These are phyloP conservation scores for Melanocharis versteri DNA, from an alignment of 2,113 vertebrate genomes.

Conservation along the genomic window DNA sequence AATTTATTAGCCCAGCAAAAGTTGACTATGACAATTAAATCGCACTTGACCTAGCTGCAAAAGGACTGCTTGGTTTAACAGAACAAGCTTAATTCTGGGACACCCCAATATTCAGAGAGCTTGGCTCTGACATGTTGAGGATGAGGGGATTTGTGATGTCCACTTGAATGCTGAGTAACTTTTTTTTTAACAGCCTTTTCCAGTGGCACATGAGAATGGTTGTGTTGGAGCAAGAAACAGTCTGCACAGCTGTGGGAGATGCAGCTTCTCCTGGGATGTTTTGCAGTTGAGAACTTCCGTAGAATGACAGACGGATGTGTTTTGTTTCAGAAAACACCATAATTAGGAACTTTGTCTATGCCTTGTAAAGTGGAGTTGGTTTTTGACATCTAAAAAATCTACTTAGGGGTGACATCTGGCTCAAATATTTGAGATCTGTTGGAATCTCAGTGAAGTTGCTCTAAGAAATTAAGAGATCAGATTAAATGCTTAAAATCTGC, in stretches of 20 bases:
- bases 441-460: neutral
- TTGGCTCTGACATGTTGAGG: neutral
- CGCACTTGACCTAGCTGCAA: neutral
- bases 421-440: neutral
- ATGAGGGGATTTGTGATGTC: neutral
- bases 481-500: neutral
- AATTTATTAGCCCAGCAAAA: slow-evolving; percentile 23
- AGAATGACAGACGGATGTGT: neutral
- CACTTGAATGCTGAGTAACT: neutral
- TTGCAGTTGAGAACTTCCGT: neutral
- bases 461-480: neutral
- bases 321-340: neutral
- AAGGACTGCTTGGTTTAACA: neutral
- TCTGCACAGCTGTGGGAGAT: neutral
- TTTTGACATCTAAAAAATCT: neutral
- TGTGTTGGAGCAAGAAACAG: neutral
- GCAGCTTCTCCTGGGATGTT: neutral
- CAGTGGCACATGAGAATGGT: neutral
- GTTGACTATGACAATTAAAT: neutral
- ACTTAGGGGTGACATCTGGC: neutral
- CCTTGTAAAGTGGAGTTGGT: neutral
- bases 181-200: neutral
- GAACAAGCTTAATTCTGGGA: neutral
- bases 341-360: neutral
- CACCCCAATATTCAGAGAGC: neutral